Base-by-base conservation (phyloP, 2,888 invertebrate species). In the Rhogogaster chlorosoma region DNA sequence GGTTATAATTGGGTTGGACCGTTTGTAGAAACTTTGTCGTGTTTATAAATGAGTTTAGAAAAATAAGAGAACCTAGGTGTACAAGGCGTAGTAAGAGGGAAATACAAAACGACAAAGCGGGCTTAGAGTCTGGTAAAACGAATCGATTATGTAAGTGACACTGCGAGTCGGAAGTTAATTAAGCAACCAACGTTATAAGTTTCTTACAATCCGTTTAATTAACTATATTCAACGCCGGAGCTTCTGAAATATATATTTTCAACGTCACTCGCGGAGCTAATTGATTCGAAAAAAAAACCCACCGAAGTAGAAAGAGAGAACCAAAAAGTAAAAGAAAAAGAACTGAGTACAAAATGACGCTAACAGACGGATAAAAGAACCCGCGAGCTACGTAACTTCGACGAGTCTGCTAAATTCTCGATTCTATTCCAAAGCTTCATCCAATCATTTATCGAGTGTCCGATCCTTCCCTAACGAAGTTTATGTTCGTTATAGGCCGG, bases 111-210 rank as follows among this genome's bases (percentile, higher is more conserved):
- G 22, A 6, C 22, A 75, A 75, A 45, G 78, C 57, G 6, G 29
- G 64, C 22, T n/a, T 12, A 18, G 78, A 32, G 53, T 78, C 53
- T 22, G 26, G 80, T 12, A 36, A 61, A 61, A 61, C 80, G 57
- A 80, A 80, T 80, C 61, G 80, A 61, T 80, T 80, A 61, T 38
- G 18, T 32, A 80, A n/a, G 57, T 38, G 61, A 80, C 80, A 80
- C 61, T 9, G 61, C 61, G 57, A 80, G 36, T 80, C 80, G 61
- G 80, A 80, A 80, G 80, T 80, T 61, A 61, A 80, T 80, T 80
- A 57, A 80, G 80, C 61, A 61, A 77, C 77, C 29, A 18, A 29
- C 49, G 15, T 32, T 49, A 77, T 42, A 73, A 42, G 18, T 61
- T 38, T 80, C 61, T 80, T 61, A 61, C n/a, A 22, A 80, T 36